phyloP scores from a whole-genome alignment of 1,140 invertebrate species.

The Gryllus bimaculatus region DNA sequence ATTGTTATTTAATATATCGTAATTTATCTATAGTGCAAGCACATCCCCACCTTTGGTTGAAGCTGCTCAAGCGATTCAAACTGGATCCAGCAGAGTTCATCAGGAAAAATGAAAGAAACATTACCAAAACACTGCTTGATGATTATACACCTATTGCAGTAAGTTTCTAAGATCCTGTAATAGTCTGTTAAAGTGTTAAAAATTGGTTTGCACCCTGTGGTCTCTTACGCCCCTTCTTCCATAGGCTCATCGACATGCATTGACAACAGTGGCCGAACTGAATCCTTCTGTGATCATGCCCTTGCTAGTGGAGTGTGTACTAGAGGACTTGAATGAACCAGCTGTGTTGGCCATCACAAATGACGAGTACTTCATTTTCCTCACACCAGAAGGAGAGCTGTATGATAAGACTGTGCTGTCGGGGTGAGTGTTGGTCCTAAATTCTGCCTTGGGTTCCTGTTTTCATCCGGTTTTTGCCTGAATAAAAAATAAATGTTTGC shows the following conservation, averaged over 20 bases:
- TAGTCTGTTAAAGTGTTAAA: conserved; percentile 3
- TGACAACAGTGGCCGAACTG: conserved; percentile 52
- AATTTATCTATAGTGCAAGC: conserved; percentile 27
- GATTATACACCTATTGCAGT: conserved; percentile 40
- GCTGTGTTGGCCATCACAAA: conserved; percentile 64
- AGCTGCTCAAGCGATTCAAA: conserved; percentile 46
- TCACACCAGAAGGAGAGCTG: conserved; percentile 79
- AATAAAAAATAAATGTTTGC: too few species aligned
- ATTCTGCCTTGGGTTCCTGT: too few species aligned
- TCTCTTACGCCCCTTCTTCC: conserved; percentile 23
- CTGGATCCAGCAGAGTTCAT: conserved; percentile 47
- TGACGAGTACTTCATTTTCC: conserved; percentile 82
- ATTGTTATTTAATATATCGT: background rate
- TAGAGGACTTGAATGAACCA: conserved; percentile 49
- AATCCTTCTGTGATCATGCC: conserved; percentile 56
- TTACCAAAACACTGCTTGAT: conserved; percentile 49
- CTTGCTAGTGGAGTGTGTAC: conserved; percentile 43
- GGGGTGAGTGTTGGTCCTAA: conserved; percentile 40
- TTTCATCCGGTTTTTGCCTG: too few species aligned
- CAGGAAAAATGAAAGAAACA: conserved; percentile 39
- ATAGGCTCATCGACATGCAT: conserved; percentile 50
- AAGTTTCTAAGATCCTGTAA: background rate
- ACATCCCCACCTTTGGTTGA: conserved; percentile 48
- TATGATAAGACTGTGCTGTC: conserved; percentile 86
- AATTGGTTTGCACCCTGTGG: conserved; percentile 7